Base-by-base conservation (phyloP, 2,888 invertebrate species). In the Latrodectus hesperus region DNA sequence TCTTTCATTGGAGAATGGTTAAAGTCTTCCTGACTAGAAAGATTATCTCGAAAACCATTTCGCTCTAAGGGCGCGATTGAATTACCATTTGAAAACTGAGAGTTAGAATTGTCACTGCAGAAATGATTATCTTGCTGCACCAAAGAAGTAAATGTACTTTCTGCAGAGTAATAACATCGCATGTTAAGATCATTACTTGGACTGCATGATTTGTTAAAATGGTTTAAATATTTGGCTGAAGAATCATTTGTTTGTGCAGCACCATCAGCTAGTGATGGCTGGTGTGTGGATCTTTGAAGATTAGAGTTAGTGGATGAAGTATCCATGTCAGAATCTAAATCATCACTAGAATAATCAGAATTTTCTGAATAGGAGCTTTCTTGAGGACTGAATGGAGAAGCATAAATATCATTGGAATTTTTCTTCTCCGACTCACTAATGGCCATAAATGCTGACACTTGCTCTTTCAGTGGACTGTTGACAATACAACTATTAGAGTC, bases 351-450 rank as follows among this genome's bases (percentile, higher is more conserved):
- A 84, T 92, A 91, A 72, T 92, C 92, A 81, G 91, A 92, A 87
- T 91, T 91, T 88, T 92, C 92, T 0, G 92, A 92, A 89, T 92
- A 92, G 0, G 92, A 91, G 77, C 90, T 91, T 16, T 92, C 92
- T 22, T 92, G 92, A 16, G 89, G 91, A 90, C 88, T 91, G 90
- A 90, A 91, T 90, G 89, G 91, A 49, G 90, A 90, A 17, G 81
- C 84, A 90, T 89, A 90, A 88, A 92, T 90, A 49, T 91, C 90
- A 49, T 91, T 90, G 3, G 91, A 90, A 86, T 90, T 91, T 79
- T 91, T 85, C 65, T 88, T 88, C 55, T 88, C 88, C 3, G 88
- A 74, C 64, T 88, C 88, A 51, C 88, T 85, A 26, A 88, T 85
- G 26, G 88, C 84, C 88, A 88, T 88, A 55, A 88, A 88, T 49